Base-by-base conservation (phyloP, 2,113 vertebrate genomes). In the Caranx melampygus region DNA sequence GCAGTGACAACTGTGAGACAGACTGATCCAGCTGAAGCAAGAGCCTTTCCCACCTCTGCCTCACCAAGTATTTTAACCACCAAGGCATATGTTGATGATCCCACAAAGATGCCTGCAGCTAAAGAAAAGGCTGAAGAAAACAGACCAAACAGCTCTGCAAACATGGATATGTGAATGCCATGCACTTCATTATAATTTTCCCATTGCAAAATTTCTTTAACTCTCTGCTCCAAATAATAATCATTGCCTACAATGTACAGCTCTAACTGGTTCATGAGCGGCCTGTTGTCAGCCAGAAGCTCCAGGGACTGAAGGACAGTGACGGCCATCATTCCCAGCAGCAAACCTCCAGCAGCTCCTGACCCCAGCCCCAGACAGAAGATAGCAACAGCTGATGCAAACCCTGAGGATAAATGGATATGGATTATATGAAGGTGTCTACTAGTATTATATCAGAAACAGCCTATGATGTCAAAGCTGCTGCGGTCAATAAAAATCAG, bases 301-400 rank as follows among this genome's bases (percentile, higher is more conserved):
- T 82, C 79, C 69, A 86, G 52, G 4, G 63, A 58, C 59, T 70
- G 51, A 70, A 75, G 33, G 4, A 40, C 1, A 18, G 55, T 16
- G 2, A 78, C 70, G 6, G 58, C 58, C 42, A 42, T 74, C 2
- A 1, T 26, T 59, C 79, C 83, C 54, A 81, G 63, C 44, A 82
- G 58, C 31, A 75, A 26, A 42, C 79, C 79, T 49, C 59, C 75
- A 33, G 44, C 16, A 35, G 18, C 54, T 61, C 60, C 78, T 0
- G 5, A 64, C 12, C 65, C 7, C 78, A 85, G 42, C 31, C 79
- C 57, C n/a, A 78, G 33, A 31, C 34, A 58, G 5, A 82, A 51
- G 64, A 9, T 4, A n/a, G 49, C 0, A 72, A 82, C 2, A 13
- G 34, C 37, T 51, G 68, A 44, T 4, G 44, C 14, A 33, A 52